A percentile compares a stretch with the other conserved stretches of the same genome.
Evolutionary conservation across 1,140 invertebrate genomes (phyloP).

Genomic region (Drosophila erecta): DNA sequence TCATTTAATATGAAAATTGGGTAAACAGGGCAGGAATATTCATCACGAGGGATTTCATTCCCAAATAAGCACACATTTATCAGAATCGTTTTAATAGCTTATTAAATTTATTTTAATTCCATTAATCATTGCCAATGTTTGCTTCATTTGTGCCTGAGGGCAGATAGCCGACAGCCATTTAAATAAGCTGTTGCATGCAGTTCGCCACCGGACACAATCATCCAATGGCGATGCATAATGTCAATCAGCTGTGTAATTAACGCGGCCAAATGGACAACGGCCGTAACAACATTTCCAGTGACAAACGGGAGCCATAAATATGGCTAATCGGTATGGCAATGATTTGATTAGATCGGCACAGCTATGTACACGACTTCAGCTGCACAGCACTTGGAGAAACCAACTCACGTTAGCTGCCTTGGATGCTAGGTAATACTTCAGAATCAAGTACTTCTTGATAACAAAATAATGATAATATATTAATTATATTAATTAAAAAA

Average conservation of each 20-base stretch:
- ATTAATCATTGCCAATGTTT: slow-evolving; percentile 65
- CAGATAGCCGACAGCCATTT: slow-evolving; percentile 48
- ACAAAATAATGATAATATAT: no score
- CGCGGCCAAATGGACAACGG: slow-evolving; percentile 40
- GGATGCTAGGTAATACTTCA: no score
- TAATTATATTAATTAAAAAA: no score
- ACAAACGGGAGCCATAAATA: slow-evolving; percentile 66
- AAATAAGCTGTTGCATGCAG: slow-evolving; percentile 69
- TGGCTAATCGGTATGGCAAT: slow-evolving; percentile 75
- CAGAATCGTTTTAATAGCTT: slow-evolving; percentile 47
- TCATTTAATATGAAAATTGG: slow-evolving; percentile 24
- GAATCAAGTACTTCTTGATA: no score
- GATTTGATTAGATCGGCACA: slow-evolving; percentile 66
- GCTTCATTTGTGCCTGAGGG: slow-evolving; percentile 30
- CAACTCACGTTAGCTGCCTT: no score
- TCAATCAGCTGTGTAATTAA: slow-evolving; percentile 76
- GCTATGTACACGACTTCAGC: slow-evolving; percentile 3
- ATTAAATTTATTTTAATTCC: slow-evolving; percentile 63
- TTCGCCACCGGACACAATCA: slow-evolving; percentile 25
- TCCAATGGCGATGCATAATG: slow-evolving; percentile 56
- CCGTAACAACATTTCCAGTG: slow-evolving; percentile 36
- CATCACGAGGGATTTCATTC: slow-evolving; percentile 7
- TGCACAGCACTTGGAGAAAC: slow-evolving; percentile 6
- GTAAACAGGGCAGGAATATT: not conserved
- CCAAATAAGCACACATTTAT: slow-evolving; percentile 43